Evolutionary conservation across 2,797 vertebrate genomes (phyloP).

Genomic region (Myotis pilosus): DNA sequence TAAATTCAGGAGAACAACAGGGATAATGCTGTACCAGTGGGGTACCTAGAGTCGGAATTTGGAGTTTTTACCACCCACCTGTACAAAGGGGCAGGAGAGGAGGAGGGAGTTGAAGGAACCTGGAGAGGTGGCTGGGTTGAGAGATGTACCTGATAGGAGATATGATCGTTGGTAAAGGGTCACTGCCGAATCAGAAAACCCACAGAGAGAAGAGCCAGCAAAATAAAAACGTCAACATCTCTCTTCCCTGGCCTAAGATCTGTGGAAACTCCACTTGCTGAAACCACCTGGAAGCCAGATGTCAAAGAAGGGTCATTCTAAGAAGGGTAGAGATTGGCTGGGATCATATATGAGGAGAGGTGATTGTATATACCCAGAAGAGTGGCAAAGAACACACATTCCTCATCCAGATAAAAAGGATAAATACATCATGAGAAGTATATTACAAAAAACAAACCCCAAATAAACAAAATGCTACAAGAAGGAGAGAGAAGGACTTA

Average conservation of each 20-base stretch:
- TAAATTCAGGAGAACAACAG: neutral
- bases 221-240: neutral
- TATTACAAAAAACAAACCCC: neutral
- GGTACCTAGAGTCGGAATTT: neutral
- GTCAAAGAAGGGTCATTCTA: neutral
- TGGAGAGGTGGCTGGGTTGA: neutral
- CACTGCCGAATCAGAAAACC: neutral
- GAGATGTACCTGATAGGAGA: neutral
- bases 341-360: neutral
- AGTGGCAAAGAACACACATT: neutral
- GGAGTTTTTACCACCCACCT: neutral
- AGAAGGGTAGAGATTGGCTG: neutral
- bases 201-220: neutral
- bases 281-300: neutral
- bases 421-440: neutral
- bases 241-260: neutral
- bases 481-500: neutral
- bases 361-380: neutral
- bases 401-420: neutral
- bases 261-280: neutral
- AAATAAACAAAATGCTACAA: neutral
- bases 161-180: neutral
- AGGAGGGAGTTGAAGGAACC: neutral
- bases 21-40: accelerated
- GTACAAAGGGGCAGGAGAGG: neutral